Evolutionary conservation across 2,888 invertebrate species (phyloP).

Genomic region (Calameuta idolon): DNA sequence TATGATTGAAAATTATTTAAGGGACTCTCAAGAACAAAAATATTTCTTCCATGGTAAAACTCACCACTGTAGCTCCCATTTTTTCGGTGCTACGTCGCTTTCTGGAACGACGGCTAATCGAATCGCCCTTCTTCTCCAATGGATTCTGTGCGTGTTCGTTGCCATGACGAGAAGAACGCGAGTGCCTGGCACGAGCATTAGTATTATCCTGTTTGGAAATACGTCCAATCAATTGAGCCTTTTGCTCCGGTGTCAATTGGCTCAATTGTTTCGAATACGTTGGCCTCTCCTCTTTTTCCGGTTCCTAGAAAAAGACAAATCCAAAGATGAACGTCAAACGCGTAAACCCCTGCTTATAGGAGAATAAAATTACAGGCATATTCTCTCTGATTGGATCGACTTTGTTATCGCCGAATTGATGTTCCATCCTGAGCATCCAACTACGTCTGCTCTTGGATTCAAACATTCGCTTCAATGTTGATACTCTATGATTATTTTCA

Average conservation of each 20-base stretch:
- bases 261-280: conserved; percentile 55
- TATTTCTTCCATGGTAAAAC: conserved; percentile 37
- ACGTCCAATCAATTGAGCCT: conserved; percentile 57
- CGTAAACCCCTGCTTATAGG: neutral
- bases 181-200: conserved; percentile 48
- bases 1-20: conserved; percentile 16
- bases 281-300: conserved; percentile 58
- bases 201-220: conserved; percentile 53
- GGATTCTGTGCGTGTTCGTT: conserved; percentile 58
- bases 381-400: conserved; percentile 11
- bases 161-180: conserved; percentile 55
- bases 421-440: conserved; percentile 3
- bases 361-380: conserved; percentile 15
- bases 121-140: conserved; percentile 63
- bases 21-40: neutral
- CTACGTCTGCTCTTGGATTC: conserved; percentile 18
- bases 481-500: conserved; percentile 18
- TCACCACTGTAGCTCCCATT: conserved; percentile 73
- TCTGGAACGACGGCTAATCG: conserved; percentile 68
- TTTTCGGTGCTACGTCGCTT: conserved; percentile 76
- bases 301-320: conserved; percentile 46
- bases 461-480: conserved; percentile 20
- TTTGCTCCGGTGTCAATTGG: conserved; percentile 57
- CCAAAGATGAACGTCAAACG: neutral
- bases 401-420: conserved; percentile 14